These are phyloP conservation scores for Antheraea assamensis DNA, from an alignment of 2,888 invertebrate species.

Conservation along the genomic window DNA sequence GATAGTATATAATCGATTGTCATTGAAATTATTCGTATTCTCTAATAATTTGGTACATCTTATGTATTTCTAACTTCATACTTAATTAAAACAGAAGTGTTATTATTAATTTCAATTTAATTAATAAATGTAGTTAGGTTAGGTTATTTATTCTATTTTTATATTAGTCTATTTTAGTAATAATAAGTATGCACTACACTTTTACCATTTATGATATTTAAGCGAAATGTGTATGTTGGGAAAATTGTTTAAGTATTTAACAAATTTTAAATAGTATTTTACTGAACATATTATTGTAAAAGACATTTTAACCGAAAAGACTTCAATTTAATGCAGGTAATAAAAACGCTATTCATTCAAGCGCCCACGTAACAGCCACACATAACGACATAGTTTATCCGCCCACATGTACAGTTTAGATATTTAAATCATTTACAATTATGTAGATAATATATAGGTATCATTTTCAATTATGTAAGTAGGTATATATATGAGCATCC, in stretches of 20 bases:
- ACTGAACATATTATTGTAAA: slow-evolving; percentile 21
- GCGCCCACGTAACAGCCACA: slow-evolving; percentile 44
- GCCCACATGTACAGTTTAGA: slow-evolving; percentile 48
- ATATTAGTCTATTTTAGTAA: neutral
- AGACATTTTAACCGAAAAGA: slow-evolving; percentile 34
- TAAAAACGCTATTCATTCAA: slow-evolving; percentile 42
- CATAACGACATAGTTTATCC: slow-evolving; percentile 42
- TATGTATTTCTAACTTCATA: too few relatives aligned
- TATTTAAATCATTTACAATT: slow-evolving; percentile 26
- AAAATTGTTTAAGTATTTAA: neutral
- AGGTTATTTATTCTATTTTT: too few relatives aligned
- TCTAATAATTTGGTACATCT: neutral
- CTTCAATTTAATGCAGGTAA: slow-evolving; percentile 33
- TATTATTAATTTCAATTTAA: too few relatives aligned
- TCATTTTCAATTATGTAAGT: slow-evolving; percentile 32
- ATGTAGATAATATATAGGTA: slow-evolving; percentile 29
- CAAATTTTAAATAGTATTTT: neutral
- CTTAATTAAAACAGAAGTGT: neutral
- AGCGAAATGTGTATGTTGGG: neutral
- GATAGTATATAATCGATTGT: slow-evolving; percentile 57
- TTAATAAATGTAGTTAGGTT: too few relatives aligned
- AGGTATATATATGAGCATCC: slow-evolving; percentile 28
- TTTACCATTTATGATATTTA: neutral
- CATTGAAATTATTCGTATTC: slow-evolving; percentile 15
- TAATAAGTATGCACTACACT: neutral